These are phyloP conservation scores for Andrena praecox DNA, from an alignment of 2,888 invertebrate species.

Conservation along the genomic window DNA sequence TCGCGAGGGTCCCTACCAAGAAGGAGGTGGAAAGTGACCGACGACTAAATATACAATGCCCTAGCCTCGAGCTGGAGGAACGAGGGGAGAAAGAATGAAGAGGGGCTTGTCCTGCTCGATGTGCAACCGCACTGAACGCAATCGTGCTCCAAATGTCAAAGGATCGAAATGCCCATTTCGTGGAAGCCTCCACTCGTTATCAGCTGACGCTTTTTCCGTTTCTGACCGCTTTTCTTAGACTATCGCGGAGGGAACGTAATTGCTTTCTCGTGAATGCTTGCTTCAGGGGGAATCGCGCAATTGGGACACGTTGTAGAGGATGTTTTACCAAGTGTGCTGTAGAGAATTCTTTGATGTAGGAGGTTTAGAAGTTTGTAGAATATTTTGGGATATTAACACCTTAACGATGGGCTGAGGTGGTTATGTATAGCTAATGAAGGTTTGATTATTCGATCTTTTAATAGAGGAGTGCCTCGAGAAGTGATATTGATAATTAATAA, in stretches of 20 bases:
- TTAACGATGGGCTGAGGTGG: background rate
- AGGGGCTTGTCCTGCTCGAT: conserved; percentile 20
- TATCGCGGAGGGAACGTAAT: background rate
- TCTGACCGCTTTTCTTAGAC: background rate
- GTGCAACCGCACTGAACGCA: conserved; percentile 23
- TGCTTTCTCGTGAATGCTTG: background rate
- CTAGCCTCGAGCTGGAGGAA: conserved; percentile 45
- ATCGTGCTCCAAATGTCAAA: conserved; percentile 43
- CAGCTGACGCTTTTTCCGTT: background rate
- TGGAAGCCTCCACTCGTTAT: background rate
- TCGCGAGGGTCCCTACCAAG: conserved; percentile 50
- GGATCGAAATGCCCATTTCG: conserved; percentile 24
- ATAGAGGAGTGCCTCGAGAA: no score
- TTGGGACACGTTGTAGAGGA: no score
- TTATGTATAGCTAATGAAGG: no score
- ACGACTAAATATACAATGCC: conserved; percentile 73
- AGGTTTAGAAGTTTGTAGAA: background rate
- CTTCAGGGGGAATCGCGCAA: background rate
- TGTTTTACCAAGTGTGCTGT: no score
- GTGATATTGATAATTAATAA: no score
- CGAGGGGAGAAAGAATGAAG: conserved; percentile 24
- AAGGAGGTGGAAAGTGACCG: conserved; percentile 67
- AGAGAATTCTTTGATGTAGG: no score
- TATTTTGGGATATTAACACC: background rate
- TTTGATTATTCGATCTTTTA: no score